Conservation (phyloP, 2,888 invertebrate genomes). For the Caenorhabditis sp. region DNA sequence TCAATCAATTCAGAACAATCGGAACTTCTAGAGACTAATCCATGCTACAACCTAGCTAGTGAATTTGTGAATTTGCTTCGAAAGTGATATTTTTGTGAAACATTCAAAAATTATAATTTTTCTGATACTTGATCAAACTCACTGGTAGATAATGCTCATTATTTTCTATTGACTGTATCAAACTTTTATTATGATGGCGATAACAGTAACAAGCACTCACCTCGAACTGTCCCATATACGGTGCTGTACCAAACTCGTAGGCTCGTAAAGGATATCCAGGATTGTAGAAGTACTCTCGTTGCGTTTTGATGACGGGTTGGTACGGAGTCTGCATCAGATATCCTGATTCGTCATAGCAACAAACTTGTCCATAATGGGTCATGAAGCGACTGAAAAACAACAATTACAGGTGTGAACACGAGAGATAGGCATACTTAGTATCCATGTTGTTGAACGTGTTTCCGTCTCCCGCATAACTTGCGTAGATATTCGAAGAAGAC, state of each 20-base stretch:
- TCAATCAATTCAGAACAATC: background rate
- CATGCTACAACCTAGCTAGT: constrained; percentile 38
- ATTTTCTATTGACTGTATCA: constrained; percentile 32
- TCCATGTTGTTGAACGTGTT: constrained; percentile 67
- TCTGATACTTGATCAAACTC: constrained; percentile 26
- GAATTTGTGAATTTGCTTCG: constrained; percentile 11
- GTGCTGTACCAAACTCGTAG: constrained; percentile 92
- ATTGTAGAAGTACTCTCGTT: constrained; percentile 76
- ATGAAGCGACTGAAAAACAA: constrained; percentile 75
- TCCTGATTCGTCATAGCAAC: constrained; percentile 95
- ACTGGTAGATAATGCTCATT: constrained; percentile 46
- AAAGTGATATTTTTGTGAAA: constrained; percentile 10
- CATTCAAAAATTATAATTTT: background rate
- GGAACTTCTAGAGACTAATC: constrained; percentile 3
- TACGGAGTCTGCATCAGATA: constrained; percentile 95
- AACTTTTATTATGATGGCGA: background rate
- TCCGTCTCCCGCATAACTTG: constrained; percentile 76
- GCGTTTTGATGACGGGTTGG: constrained; percentile 87
- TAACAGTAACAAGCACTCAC: constrained; percentile 84
- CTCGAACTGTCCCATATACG: constrained; percentile 96
- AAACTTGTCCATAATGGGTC: constrained; percentile 90
- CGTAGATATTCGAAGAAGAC: constrained; percentile 81
- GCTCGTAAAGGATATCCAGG: constrained; percentile 83
- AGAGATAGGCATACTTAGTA: constrained; percentile 57
- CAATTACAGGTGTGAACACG: background rate